Conservation (phyloP, 2,113 vertebrate species). For the Leptobrachium ailaonicum region DNA sequence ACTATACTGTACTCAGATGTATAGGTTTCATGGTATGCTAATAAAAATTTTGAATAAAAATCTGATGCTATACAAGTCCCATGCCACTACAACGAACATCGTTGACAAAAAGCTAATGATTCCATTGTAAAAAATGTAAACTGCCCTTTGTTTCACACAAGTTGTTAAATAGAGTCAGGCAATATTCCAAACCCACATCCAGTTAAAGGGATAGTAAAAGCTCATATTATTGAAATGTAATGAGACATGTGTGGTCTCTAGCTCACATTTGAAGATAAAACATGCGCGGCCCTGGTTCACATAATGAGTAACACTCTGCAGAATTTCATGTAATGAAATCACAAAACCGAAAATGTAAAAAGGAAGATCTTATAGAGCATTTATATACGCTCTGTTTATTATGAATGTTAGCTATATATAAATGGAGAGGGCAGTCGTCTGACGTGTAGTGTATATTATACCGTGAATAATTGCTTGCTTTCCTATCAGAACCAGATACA, state of each 20-base stretch:
- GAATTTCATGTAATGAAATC: not conserved
- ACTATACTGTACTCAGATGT: too few relatives aligned
- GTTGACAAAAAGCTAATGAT: not conserved
- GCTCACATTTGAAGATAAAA: too few relatives aligned
- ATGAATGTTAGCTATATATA: too few relatives aligned
- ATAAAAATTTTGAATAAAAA: not conserved
- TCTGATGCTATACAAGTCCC: not conserved
- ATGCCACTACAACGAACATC: conserved; percentile 1
- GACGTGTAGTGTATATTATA: too few relatives aligned
- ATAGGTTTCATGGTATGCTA: too few relatives aligned
- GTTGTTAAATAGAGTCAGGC: not conserved
- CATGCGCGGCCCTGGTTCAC: not conserved
- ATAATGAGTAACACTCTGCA: not conserved
- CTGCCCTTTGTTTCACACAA: not conserved
- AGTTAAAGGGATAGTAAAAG: not conserved
- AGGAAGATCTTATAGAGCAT: too few relatives aligned
- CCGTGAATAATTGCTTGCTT: too few relatives aligned
- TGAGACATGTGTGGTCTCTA: too few relatives aligned
- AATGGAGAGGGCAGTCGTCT: too few relatives aligned
- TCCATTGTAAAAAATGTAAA: not conserved
- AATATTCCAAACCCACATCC: not conserved
- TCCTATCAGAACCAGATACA: too few relatives aligned
- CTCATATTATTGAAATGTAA: not conserved
- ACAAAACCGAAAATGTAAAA: too few relatives aligned
- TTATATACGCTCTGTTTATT: too few relatives aligned